Evolutionary conservation across 1,140 invertebrate genomes (phyloP).

Genomic region (Thereuonema tuberculata): DNA sequence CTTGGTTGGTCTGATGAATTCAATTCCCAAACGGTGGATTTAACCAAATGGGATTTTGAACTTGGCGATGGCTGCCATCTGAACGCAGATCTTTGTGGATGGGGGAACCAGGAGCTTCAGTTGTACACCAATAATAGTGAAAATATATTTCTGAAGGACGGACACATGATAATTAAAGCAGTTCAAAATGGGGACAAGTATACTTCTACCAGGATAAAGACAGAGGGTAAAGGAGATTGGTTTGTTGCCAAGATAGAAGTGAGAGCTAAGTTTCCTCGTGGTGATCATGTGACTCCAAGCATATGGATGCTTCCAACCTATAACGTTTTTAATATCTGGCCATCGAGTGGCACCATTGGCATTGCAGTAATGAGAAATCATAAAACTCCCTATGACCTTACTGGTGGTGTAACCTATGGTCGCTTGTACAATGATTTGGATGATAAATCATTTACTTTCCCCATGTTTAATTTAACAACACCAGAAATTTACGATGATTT

Average conservation of each 20-base stretch:
- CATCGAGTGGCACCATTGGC: constrained; percentile 41
- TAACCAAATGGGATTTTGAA: background rate
- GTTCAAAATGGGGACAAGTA: background rate
- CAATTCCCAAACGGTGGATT: background rate
- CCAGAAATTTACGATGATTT: background rate
- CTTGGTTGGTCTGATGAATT: constrained; percentile 1
- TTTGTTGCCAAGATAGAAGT: background rate
- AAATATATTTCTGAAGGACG: background rate
- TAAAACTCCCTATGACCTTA: background rate
- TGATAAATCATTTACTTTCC: background rate
- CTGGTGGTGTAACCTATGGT: background rate
- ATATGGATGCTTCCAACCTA: constrained; percentile 44
- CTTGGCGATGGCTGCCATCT: background rate
- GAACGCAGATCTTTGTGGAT: background rate
- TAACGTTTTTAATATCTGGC: constrained; percentile 42
- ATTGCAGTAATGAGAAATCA: constrained; percentile 17
- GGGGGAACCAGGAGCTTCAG: constrained; percentile 1
- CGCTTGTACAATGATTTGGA: background rate
- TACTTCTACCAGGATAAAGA: background rate
- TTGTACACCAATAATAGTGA: background rate
- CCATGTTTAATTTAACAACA: background rate
- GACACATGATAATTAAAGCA: background rate
- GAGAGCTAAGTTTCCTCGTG: background rate
- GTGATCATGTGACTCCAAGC: constrained; percentile 22
- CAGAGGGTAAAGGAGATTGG: constrained; percentile 2